Conservation (phyloP, 2,888 invertebrate species). For the Lasioglossum vierecki region DNA sequence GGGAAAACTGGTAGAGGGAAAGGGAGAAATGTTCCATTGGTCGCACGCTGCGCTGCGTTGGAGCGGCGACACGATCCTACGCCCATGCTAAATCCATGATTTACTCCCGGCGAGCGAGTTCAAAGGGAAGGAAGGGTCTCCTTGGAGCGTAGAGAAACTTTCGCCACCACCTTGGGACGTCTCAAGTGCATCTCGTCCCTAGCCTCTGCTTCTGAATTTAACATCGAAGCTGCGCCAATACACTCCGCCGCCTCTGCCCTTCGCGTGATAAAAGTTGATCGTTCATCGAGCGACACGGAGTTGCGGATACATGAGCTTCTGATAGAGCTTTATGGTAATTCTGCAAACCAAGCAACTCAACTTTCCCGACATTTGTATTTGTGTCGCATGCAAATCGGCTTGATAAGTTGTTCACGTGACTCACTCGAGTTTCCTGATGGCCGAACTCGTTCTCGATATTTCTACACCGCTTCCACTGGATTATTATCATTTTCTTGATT, state of each 20-base stretch:
- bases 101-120: conserved; percentile 53
- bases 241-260: not conserved
- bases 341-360: not conserved
- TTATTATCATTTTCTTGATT: not conserved
- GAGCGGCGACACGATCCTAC: conserved; percentile 30
- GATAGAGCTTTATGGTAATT: not conserved
- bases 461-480: not conserved
- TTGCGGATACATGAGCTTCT: not conserved
- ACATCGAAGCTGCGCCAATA: conserved; percentile 54
- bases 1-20: not conserved
- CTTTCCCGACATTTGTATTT: not conserved
- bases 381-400: not conserved
- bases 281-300: not conserved
- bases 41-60: not conserved
- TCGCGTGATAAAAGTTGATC: conserved; percentile 31
- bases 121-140: conserved; percentile 58
- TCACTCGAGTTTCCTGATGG: not conserved
- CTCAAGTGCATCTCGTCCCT: conserved; percentile 67
- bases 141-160: conserved; percentile 64
- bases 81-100: conserved; percentile 60
- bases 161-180: conserved; percentile 59
- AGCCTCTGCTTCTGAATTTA: conserved; percentile 50
- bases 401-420: not conserved
- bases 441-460: not conserved
- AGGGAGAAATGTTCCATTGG: not conserved